Evolutionary conservation across 2,888 invertebrate genomes (phyloP).

Genomic region (Dasypolia templi): DNA sequence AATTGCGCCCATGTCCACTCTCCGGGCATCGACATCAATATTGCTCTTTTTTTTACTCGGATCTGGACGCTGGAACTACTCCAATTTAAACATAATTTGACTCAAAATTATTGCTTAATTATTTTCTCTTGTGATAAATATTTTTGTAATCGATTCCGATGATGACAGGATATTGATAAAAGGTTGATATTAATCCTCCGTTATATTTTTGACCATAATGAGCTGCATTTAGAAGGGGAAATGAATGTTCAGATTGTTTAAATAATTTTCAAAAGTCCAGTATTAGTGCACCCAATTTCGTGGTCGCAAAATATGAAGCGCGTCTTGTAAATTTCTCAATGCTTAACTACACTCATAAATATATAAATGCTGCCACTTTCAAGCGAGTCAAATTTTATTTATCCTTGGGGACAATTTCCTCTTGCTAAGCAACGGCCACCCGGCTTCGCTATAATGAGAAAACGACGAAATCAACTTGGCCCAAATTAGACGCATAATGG

Average conservation of each 20-base stretch:
- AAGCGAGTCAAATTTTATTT: slow-evolving; percentile 87
- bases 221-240: slow-evolving; percentile 10
- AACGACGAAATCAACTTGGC: slow-evolving; percentile 86
- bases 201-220: slow-evolving; percentile 22
- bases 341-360: slow-evolving; percentile 81
- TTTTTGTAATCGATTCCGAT: slow-evolving; percentile 50
- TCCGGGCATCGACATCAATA: slow-evolving; percentile 65
- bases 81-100: slow-evolving; percentile 66
- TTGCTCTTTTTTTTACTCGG: slow-evolving; percentile 57
- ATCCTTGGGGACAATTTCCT: slow-evolving; percentile 88
- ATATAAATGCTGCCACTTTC: slow-evolving; percentile 85
- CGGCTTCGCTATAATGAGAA: slow-evolving; percentile 87
- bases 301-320: slow-evolving; percentile 53
- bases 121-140: slow-evolving; percentile 60
- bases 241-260: slow-evolving; percentile 10
- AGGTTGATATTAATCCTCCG: slow-evolving; percentile 32
- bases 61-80: slow-evolving; percentile 59
- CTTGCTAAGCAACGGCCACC: slow-evolving; percentile 87
- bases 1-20: slow-evolving; percentile 77
- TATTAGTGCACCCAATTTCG: slow-evolving; percentile 33
- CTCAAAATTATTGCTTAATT: slow-evolving; percentile 61
- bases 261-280: slow-evolving; percentile 2
- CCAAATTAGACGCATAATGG: slow-evolving; percentile 84
- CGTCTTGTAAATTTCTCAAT: slow-evolving; percentile 67
- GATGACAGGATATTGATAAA: slow-evolving; percentile 45